These are phyloP conservation scores for Ephydatia muelleri DNA, from an alignment of 37 sponge, comb jelly and placozoan genomes.

Conservation along the genomic window DNA sequence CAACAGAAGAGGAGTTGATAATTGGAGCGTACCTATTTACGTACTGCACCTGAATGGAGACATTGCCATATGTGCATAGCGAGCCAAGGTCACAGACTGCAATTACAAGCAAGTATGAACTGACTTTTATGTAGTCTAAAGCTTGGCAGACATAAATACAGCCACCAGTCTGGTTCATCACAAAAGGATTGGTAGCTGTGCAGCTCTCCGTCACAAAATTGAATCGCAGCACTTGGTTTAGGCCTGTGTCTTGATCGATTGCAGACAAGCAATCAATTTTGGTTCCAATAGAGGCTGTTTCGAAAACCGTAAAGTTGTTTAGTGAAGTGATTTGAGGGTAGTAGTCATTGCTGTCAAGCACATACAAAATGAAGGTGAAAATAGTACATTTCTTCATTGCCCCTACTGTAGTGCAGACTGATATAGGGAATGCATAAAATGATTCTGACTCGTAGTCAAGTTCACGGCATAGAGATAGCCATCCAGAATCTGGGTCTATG, in stretches of 20 bases:
- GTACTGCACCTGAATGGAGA: conserved; percentile 60
- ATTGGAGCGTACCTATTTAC: conserved; percentile 81
- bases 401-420: conserved; percentile 48
- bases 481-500: conserved; percentile 53
- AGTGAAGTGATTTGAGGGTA: conserved; percentile 45
- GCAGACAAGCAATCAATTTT: conserved; percentile 58
- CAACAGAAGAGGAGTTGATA: conserved; percentile 29
- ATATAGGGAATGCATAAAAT: conserved; percentile 39
- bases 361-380: conserved; percentile 28
- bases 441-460: conserved; percentile 57
- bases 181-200: conserved; percentile 43
- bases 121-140: conserved; percentile 58
- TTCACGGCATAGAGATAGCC: conserved; percentile 17
- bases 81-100: conserved; percentile 53
- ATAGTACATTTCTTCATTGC: conserved; percentile 27
- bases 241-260: conserved; percentile 67
- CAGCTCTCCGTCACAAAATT: conserved; percentile 4
- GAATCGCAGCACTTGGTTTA: conserved; percentile 32
- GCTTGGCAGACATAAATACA: conserved; percentile 48
- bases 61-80: conserved; percentile 13
- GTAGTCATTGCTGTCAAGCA: conserved; percentile 73
- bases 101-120: conserved; percentile 38
- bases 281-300: conserved; percentile 35
- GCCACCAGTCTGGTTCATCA: conserved; percentile 37
- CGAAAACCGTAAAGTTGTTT: conserved; percentile 51